These are phyloP conservation scores for Delphinapterus leucas DNA, from an alignment of 2,113 vertebrate species.

Conservation along the genomic window DNA sequence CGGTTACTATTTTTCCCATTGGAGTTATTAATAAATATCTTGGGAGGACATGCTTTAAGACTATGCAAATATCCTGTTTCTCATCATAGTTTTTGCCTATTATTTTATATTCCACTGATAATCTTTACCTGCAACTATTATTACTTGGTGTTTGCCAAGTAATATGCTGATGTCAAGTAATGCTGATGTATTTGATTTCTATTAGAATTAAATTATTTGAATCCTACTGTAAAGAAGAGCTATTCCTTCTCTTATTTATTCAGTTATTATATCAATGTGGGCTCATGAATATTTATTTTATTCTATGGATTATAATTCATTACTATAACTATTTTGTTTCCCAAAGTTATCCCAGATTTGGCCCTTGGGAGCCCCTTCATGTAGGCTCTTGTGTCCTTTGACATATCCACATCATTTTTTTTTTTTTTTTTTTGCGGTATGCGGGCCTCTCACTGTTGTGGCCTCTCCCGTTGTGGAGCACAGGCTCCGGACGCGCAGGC, in stretches of 20 bases:
- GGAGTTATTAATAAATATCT: background rate
- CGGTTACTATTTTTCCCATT: background rate
- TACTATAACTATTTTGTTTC: background rate
- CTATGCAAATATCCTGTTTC: background rate
- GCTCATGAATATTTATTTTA: background rate
- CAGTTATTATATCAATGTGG: background rate
- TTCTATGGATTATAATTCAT: background rate
- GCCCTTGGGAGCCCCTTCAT: background rate
- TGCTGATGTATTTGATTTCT: background rate
- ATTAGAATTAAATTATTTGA: background rate
- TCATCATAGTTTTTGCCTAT: background rate
- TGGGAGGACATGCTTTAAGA: background rate
- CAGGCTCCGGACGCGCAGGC: no score
- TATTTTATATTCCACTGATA: background rate
- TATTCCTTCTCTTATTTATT: background rate
- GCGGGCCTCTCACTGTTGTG: no score
- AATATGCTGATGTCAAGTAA: background rate
- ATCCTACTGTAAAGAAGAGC: background rate
- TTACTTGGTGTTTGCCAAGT: background rate
- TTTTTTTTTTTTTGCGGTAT: background rate
- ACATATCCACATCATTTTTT: background rate
- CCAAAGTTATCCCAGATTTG: background rate
- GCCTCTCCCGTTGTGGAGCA: no score
- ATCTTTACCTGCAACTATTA: background rate
- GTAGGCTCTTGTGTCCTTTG: background rate